Evolutionary conservation across 2,797 vertebrate genomes (phyloP).

Genomic region (Lacerta viridis): DNA sequence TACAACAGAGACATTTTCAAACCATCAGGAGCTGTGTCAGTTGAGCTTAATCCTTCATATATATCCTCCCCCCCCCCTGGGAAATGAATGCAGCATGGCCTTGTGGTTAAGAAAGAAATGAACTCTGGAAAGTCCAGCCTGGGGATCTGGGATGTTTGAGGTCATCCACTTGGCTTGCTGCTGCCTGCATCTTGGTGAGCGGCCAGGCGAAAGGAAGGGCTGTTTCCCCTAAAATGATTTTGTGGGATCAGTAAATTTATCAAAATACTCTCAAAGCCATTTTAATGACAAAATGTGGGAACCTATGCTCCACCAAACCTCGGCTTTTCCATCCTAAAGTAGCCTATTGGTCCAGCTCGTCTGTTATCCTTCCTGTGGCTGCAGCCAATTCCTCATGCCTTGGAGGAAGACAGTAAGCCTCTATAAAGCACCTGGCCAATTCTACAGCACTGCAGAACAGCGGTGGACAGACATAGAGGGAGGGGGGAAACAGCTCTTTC

Average conservation of each 20-base stretch:
- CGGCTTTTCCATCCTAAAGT: slow-evolving; percentile 55
- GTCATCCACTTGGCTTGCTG: slow-evolving; percentile 42
- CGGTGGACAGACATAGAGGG: slow-evolving; percentile 38
- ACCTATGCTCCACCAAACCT: slow-evolving; percentile 50
- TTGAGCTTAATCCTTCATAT: slow-evolving; percentile 37
- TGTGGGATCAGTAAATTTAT: slow-evolving; percentile 56
- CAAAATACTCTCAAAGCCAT: slow-evolving; percentile 52
- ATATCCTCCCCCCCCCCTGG: slow-evolving; percentile 8
- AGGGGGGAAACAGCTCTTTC: slow-evolving; percentile 53
- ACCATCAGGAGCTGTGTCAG: slow-evolving; percentile 38
- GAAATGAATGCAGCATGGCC: slow-evolving; percentile 46
- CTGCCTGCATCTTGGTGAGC: slow-evolving; percentile 35
- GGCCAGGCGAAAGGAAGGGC: slow-evolving; percentile 46
- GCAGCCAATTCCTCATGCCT: slow-evolving; percentile 66
- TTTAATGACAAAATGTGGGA: slow-evolving; percentile 59
- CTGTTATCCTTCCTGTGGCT: slow-evolving; percentile 62
- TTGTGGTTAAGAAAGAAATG: slow-evolving; percentile 57
- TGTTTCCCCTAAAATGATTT: slow-evolving; percentile 56
- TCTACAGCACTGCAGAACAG: slow-evolving; percentile 56
- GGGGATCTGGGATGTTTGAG: slow-evolving; percentile 44
- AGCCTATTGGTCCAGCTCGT: slow-evolving; percentile 42
- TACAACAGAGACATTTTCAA: slow-evolving; percentile 54
- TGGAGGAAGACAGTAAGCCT: slow-evolving; percentile 60
- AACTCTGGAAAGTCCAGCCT: slow-evolving; percentile 45
- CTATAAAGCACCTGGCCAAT: slow-evolving; percentile 58